Evolutionary conservation across 2,888 invertebrate species (phyloP).

Genomic region (Drosophila longiperda): DNA sequence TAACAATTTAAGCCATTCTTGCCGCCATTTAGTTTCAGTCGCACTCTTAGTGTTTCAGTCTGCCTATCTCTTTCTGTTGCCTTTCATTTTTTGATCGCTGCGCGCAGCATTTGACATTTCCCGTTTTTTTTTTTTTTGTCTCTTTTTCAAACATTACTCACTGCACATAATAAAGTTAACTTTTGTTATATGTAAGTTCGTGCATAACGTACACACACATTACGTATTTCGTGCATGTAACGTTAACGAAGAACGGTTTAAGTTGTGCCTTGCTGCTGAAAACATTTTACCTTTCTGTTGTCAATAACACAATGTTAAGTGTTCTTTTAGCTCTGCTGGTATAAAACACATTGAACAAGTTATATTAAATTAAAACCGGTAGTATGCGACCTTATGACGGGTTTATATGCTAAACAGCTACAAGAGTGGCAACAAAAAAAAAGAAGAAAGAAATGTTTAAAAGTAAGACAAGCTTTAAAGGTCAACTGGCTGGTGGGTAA

Average conservation of each 20-base stretch:
- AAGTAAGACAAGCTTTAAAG: slow-evolving; percentile 75
- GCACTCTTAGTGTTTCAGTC: not conserved
- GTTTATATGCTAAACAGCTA: slow-evolving; percentile 51
- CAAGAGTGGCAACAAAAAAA: slow-evolving; percentile 30
- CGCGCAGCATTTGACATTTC: slow-evolving; percentile 58
- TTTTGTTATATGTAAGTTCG: not conserved
- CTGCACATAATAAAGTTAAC: slow-evolving; percentile 25
- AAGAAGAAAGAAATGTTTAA: slow-evolving; percentile 38
- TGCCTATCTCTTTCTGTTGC: not conserved
- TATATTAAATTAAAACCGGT: slow-evolving; percentile 52
- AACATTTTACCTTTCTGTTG: slow-evolving; percentile 5
- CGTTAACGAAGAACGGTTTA: slow-evolving; percentile 29
- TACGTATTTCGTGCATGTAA: slow-evolving; percentile 41
- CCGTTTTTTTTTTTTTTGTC: slow-evolving; percentile 27
- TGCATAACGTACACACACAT: not conserved
- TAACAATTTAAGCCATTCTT: slow-evolving; percentile 55
- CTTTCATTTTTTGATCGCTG: slow-evolving; percentile 38
- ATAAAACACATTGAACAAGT: slow-evolving; percentile 1
- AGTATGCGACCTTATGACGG: slow-evolving; percentile 65
- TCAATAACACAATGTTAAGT: slow-evolving; percentile 31
- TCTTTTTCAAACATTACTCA: slow-evolving; percentile 1
- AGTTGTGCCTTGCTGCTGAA: slow-evolving; percentile 11
- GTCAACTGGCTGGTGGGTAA: slow-evolving; percentile 63
- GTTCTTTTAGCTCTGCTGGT: not conserved
- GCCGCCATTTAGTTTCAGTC: slow-evolving; percentile 13